Conservation (phyloP, 2,888 invertebrate genomes). For the Pelosia muscerda region DNA sequence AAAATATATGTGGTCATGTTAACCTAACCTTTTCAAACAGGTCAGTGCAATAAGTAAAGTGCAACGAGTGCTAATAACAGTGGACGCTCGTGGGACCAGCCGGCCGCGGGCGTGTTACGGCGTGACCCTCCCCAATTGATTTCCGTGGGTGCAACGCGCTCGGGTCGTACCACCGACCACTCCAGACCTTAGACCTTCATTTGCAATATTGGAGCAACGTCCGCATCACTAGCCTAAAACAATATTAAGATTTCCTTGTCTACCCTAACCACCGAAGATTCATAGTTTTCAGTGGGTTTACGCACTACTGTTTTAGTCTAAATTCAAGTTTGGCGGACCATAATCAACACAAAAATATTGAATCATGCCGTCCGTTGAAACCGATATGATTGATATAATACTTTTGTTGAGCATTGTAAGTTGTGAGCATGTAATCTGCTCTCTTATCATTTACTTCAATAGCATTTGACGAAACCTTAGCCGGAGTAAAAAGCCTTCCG, state of each 20-base stretch:
- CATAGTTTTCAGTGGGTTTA: no score
- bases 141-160: conserved; percentile 14
- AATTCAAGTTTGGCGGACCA: no score
- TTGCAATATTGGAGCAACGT: neutral
- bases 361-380: no score
- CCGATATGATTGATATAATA: no score
- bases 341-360: no score
- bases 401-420: no score
- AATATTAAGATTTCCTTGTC: neutral
- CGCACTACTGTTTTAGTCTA: no score
- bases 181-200: conserved; percentile 11
- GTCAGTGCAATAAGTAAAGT: conserved; percentile 7
- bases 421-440: no score
- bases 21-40: conserved; percentile 9
- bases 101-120: conserved; percentile 20
- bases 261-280: no score
- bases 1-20: neutral
- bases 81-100: conserved; percentile 27
- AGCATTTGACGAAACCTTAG: no score
- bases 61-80: conserved; percentile 14
- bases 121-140: conserved; percentile 41
- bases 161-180: conserved; percentile 14
- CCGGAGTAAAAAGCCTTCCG: no score
- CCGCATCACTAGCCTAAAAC: neutral
- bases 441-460: no score